phyloP scores from a whole-genome alignment of 2,113 vertebrate species.

The Tragulus kanchil region DNA sequence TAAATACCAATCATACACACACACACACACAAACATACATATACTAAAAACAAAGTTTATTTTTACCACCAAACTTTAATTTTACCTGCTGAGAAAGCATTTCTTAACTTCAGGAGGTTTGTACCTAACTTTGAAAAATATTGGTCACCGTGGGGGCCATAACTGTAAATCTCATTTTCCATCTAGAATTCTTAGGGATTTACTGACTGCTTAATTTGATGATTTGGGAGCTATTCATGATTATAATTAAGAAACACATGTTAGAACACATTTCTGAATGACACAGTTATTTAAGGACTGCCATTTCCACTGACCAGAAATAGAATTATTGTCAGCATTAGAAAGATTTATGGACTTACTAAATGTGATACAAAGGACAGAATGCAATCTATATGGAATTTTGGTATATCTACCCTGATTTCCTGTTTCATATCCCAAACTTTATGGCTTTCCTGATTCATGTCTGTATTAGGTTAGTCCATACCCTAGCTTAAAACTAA shows the following conservation, averaged over 20 bases:
- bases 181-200: slow-evolving; percentile 35
- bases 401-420: background rate
- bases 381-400: slow-evolving; percentile 2
- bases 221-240: slow-evolving; percentile 42
- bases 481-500: slow-evolving; percentile 22
- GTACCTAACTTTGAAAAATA: slow-evolving; percentile 54
- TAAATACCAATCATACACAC: background rate
- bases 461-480: slow-evolving; percentile 41
- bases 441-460: slow-evolving; percentile 19
- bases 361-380: background rate
- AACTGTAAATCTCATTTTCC: slow-evolving; percentile 70
- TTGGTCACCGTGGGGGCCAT: background rate
- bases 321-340: slow-evolving; percentile 18
- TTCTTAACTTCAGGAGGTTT: slow-evolving; percentile 44
- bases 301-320: background rate
- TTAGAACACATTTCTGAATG: slow-evolving; percentile 33
- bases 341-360: background rate
- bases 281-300: slow-evolving; percentile 42
- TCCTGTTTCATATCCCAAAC: background rate
- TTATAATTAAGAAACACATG: slow-evolving; percentile 58
- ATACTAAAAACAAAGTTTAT: slow-evolving; percentile 53
- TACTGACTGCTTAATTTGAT: slow-evolving; percentile 60
- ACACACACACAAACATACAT: background rate
- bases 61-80: slow-evolving; percentile 67
- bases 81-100: slow-evolving; percentile 68